Conservation (phyloP, 2,113 vertebrate genomes). For the Pachyramphus minor region DNA sequence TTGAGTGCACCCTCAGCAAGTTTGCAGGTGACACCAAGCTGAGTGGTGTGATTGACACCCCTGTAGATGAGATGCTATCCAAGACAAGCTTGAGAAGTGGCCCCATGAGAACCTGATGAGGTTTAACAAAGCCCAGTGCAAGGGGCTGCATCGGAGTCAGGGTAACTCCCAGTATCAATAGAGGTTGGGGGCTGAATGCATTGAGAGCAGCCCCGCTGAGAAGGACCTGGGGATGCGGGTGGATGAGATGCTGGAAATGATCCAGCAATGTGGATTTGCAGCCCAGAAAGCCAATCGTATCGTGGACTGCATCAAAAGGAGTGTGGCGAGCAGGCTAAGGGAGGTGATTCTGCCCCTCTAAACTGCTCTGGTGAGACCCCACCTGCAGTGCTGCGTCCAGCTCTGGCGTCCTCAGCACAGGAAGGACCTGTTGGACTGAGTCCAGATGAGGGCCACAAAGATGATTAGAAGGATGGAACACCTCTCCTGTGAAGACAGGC, state of each 20-base stretch:
- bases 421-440: background rate
- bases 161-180: background rate
- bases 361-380: background rate
- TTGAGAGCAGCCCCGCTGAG: background rate
- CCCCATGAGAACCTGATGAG: background rate
- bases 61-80: background rate
- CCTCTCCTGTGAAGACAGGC: background rate
- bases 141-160: background rate
- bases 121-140: background rate
- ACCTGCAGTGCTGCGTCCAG: background rate
- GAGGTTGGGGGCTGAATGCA: background rate
- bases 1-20: background rate
- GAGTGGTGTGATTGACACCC: background rate
- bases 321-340: rapidly evolving
- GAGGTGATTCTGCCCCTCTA: background rate
- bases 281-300: background rate
- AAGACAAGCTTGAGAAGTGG: background rate
- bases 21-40: background rate
- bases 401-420: background rate
- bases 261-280: background rate
- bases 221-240: background rate
- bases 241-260: background rate
- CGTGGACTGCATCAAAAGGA: background rate
- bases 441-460: background rate
- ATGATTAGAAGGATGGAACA: background rate